These are phyloP conservation scores for Telenomus remus DNA, from an alignment of 1,140 invertebrate genomes.

Conservation along the genomic window DNA sequence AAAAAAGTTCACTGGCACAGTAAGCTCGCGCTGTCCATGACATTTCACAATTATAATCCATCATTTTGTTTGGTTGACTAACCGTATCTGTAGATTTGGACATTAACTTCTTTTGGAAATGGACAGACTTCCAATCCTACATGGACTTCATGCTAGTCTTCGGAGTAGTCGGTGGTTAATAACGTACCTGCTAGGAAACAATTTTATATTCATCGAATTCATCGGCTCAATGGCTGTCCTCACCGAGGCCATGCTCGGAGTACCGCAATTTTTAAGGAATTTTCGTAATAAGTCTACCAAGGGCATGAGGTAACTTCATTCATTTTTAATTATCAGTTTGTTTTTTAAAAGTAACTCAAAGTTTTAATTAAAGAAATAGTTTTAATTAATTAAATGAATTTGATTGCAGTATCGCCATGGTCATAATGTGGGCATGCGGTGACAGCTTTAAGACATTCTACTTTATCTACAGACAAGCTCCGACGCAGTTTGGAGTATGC, in stretches of 20 bases:
- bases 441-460: constrained; percentile 98
- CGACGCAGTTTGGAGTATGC: constrained; percentile 97
- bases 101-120: constrained; percentile 96
- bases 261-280: constrained; percentile 94
- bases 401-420: constrained; percentile 89
- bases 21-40: constrained; percentile 23
- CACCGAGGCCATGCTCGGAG: constrained; percentile 96
- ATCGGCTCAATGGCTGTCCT: constrained; percentile 96
- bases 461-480: constrained; percentile 92
- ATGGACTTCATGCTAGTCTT: constrained; percentile 94
- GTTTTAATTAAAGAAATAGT: too few species aligned
- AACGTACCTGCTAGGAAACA: constrained; percentile 91
- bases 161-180: constrained; percentile 86
- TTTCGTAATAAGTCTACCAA: constrained; percentile 91
- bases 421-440: constrained; percentile 95
- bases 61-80: constrained; percentile 50
- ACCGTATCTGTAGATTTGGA: constrained; percentile 86
- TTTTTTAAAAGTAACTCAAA: too few species aligned
- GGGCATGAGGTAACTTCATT: constrained; percentile 92
- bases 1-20: constrained; percentile 29
- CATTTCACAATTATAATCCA: constrained; percentile 49
- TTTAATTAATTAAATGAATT: too few species aligned
- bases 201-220: constrained; percentile 88
- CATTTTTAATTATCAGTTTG: not conserved
- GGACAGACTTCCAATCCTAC: constrained; percentile 98